phyloP scores from a whole-genome alignment of 1,140 invertebrate species.

The Drosophila chauvacae region DNA sequence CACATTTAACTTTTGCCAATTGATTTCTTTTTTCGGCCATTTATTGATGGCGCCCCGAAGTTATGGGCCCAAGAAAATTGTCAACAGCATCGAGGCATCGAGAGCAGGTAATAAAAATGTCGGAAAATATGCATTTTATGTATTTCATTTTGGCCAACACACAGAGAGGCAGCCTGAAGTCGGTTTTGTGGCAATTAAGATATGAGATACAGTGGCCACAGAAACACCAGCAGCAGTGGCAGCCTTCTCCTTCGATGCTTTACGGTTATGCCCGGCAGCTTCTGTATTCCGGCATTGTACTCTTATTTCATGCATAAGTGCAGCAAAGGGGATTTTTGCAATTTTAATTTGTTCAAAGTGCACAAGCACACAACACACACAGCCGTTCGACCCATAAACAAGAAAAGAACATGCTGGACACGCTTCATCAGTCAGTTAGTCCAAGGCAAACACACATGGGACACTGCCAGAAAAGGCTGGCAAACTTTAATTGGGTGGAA shows the following conservation, averaged over 20 bases:
- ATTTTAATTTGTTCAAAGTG: constrained; percentile 80
- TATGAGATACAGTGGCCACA: constrained; percentile 41
- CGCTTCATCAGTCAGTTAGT: constrained; percentile 65
- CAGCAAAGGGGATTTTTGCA: constrained; percentile 71
- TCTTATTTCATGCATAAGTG: constrained; percentile 57
- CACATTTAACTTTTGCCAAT: constrained; percentile 54
- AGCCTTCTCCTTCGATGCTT: constrained; percentile 51
- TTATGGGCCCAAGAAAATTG: constrained; percentile 53
- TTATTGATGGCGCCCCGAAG: constrained; percentile 41
- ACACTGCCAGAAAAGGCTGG: neutral
- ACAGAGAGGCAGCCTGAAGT: constrained; percentile 2
- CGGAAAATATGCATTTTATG: constrained; percentile 53
- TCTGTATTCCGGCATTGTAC: constrained; percentile 46
- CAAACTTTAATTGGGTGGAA: no score
- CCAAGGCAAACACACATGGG: constrained; percentile 24
- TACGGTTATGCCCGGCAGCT: constrained; percentile 62
- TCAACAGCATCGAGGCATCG: constrained; percentile 28
- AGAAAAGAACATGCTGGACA: constrained; percentile 52
- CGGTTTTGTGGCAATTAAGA: constrained; percentile 65
- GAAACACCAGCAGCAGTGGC: constrained; percentile 10
- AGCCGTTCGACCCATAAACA: constrained; percentile 36
- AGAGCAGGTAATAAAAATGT: constrained; percentile 55
- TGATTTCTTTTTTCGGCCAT: constrained; percentile 33
- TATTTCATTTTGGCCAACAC: constrained; percentile 46
- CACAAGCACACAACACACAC: constrained; percentile 37